Percentiles rank a stretch among this genome's conserved stretches.
These are phyloP conservation scores for Ophioninae sp. DNA, from an alignment of 2,888 invertebrate genomes.

Conservation along the genomic window DNA sequence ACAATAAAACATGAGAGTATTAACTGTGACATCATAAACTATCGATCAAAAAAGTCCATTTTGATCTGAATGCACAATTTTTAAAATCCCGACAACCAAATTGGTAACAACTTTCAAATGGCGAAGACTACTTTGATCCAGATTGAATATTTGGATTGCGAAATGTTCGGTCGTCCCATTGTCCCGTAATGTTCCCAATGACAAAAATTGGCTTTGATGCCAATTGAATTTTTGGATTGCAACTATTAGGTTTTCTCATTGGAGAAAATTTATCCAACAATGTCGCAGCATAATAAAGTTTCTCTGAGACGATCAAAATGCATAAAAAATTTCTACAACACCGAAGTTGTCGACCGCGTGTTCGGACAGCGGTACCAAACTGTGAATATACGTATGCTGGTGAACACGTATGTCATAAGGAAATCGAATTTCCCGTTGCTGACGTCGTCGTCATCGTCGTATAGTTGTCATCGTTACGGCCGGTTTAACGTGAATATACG, in stretches of 20 bases:
- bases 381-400: not conserved
- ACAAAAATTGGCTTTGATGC: not conserved
- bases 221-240: not conserved
- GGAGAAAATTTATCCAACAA: not conserved
- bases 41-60: no score
- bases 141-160: no score
- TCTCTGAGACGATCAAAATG: not conserved
- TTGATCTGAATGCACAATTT: no score
- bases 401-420: slow-evolving; percentile 32
- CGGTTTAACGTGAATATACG: slow-evolving; percentile 58
- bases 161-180: no score
- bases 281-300: not conserved
- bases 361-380: not conserved
- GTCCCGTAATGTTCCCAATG: no score
- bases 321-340: not conserved
- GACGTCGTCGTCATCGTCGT: slow-evolving; percentile 58
- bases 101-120: no score
- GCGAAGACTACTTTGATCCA: no score
- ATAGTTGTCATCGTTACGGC: slow-evolving; percentile 57
- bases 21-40: no score
- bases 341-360: not conserved
- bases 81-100: no score
- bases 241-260: not conserved
- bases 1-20: no score
- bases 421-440: slow-evolving; percentile 54